Evolutionary conservation across 1,140 invertebrate genomes (phyloP).

Genomic region (Araneus ventricosus): DNA sequence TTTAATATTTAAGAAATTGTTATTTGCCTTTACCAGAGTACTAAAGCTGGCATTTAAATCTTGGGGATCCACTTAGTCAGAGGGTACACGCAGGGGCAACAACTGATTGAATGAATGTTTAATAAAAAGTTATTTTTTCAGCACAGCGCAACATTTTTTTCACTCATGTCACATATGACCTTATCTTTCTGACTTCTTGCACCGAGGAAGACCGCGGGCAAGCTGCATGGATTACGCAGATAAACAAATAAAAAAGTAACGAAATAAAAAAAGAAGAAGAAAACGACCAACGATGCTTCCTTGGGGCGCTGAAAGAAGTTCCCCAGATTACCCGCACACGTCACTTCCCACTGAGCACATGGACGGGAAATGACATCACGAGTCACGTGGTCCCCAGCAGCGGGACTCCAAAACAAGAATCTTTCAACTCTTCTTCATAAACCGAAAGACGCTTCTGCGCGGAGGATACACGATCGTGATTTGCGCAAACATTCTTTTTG

Average conservation of each 20-base stretch:
- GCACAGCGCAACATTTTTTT: no score
- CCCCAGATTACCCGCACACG: neutral
- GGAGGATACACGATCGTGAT: neutral
- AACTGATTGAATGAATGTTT: no score
- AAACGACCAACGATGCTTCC: neutral
- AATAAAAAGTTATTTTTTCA: no score
- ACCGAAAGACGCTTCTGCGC: neutral
- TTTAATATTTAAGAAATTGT: no score
- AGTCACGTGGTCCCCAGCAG: slow-evolving; percentile 50
- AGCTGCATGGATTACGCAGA: neutral
- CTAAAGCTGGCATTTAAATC: no score
- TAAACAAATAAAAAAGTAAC: neutral
- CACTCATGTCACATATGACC: no score
- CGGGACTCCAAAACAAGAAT: slow-evolving; percentile 65
- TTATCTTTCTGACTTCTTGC: no score
- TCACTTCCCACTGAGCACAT: slow-evolving; percentile 56
- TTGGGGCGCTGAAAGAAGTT: neutral
- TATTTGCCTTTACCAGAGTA: no score
- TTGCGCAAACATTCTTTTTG: neutral
- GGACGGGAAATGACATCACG: slow-evolving; percentile 59
- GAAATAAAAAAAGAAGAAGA: neutral
- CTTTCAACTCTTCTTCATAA: neutral
- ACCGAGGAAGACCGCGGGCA: no score
- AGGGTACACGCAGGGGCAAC: no score
- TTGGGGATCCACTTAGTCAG: no score